A percentile compares a stretch with the other conserved stretches of the same genome.
These are phyloP conservation scores for Hyaena hyaena DNA, from an alignment of 2,113 vertebrate species.

Conservation along the genomic window DNA sequence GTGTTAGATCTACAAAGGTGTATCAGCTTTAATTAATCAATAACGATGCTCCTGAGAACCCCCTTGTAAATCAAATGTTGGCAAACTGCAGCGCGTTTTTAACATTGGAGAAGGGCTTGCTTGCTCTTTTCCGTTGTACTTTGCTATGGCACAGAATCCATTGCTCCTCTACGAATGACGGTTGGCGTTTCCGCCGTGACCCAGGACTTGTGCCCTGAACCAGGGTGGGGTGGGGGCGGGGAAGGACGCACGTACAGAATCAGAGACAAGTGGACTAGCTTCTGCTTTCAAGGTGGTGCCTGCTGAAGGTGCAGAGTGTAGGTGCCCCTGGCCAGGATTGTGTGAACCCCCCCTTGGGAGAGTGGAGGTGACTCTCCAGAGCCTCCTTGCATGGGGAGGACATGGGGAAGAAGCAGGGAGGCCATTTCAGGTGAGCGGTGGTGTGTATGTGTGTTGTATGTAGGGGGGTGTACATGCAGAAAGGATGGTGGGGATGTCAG, in stretches of 20 bases:
- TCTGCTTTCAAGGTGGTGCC: not conserved
- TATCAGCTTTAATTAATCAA: slow-evolving; percentile 70
- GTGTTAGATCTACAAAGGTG: slow-evolving; percentile 59
- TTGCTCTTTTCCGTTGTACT: not conserved
- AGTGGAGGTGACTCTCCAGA: not conserved
- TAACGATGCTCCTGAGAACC: slow-evolving; percentile 40
- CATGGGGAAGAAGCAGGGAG: not conserved
- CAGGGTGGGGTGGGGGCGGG: not conserved
- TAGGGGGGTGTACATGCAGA: not conserved
- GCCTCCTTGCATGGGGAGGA: not conserved
- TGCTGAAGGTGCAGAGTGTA: not conserved
- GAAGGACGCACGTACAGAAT: too few relatives aligned
- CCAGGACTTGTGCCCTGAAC: accelerated
- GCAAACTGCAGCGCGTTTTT: slow-evolving; percentile 45
- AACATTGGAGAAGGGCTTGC: not conserved
- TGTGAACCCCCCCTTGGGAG: not conserved
- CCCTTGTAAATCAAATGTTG: slow-evolving; percentile 61
- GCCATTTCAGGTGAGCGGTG: not conserved
- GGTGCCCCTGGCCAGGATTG: not conserved
- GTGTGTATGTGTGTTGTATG: not conserved
- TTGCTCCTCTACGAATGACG: not conserved
- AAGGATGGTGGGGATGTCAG: not conserved
- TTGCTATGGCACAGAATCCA: not conserved
- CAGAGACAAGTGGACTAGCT: not conserved
- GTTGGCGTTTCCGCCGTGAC: not conserved